Percentiles rank a stretch among this genome's conserved stretches.
Conservation (phyloP, 2,888 invertebrate species). For the Malachius bipustulatus region DNA sequence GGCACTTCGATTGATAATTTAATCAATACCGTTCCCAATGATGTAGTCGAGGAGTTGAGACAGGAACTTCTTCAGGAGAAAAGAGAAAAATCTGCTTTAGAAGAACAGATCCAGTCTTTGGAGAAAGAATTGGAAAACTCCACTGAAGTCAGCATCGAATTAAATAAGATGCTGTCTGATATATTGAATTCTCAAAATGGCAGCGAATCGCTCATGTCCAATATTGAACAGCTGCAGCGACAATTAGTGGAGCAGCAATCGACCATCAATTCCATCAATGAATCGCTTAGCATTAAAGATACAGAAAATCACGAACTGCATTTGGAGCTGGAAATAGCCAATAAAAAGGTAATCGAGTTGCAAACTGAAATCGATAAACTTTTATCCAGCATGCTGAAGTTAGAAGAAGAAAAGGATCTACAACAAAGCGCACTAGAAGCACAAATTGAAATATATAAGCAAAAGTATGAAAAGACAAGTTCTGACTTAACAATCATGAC, state of each 20-base stretch:
- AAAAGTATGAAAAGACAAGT: conserved; percentile 31
- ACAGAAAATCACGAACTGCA: conserved; percentile 44
- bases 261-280: conserved; percentile 41
- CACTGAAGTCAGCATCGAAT: conserved; percentile 66
- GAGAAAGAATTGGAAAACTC: conserved; percentile 70
- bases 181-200: conserved; percentile 56
- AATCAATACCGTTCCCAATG: conserved; percentile 49
- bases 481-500: conserved; percentile 38
- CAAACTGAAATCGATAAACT: conserved; percentile 34
- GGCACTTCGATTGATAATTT: conserved; percentile 10
- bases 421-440: conserved; percentile 33
- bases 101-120: conserved; percentile 55
- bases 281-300: conserved; percentile 41
- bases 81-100: conserved; percentile 39
- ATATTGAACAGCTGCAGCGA: conserved; percentile 52
- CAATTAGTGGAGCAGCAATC: conserved; percentile 53
- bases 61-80: conserved; percentile 47
- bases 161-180: conserved; percentile 55
- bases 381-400: conserved; percentile 31
- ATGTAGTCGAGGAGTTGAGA: conserved; percentile 56
- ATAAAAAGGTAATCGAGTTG: conserved; percentile 32
- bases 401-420: conserved; percentile 35
- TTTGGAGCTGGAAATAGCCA: conserved; percentile 31
- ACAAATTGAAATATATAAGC: conserved; percentile 24
- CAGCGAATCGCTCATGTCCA: conserved; percentile 46